Conservation (phyloP, 2,888 invertebrate genomes). For the Brachyopa scutellaris region DNA sequence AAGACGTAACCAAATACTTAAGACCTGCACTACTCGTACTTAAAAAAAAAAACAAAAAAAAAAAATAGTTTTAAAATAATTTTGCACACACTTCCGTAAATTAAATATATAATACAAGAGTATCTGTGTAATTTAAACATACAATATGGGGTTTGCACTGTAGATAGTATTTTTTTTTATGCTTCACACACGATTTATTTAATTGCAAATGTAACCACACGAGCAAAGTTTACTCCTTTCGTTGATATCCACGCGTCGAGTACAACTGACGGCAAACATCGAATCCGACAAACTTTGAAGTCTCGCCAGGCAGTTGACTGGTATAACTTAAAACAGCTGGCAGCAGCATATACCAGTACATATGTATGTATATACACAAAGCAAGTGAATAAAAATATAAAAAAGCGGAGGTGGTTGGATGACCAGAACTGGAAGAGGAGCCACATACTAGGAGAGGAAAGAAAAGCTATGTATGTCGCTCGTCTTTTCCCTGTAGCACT, state of each 20-base stretch:
- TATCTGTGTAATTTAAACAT: constrained; percentile 14
- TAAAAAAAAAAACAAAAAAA: not conserved
- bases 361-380: constrained; percentile 11
- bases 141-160: constrained; percentile 13
- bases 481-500: constrained; percentile 4
- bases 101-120: not conserved
- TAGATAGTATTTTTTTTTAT: constrained; percentile 4
- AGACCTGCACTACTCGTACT: too few relatives aligned
- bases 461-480: constrained; percentile 41
- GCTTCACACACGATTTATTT: constrained; percentile 35
- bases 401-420: constrained; percentile 42
- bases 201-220: constrained; percentile 11
- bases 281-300: constrained; percentile 59
- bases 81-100: constrained; percentile 48
- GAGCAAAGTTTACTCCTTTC: constrained; percentile 51
- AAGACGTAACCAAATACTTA: too few relatives aligned
- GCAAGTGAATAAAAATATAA: not conserved
- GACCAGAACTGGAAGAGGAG: constrained; percentile 33
- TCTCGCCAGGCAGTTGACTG: constrained; percentile 55
- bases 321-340: constrained; percentile 61
- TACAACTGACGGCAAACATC: constrained; percentile 59
- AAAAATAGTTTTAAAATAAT: not conserved
- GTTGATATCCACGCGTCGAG: constrained; percentile 58
- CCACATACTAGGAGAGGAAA: constrained; percentile 2
- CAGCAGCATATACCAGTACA: not conserved